Evolutionary conservation across 2,113 vertebrate species (phyloP), one percentile per base, ranked within the genome.

Genomic region (Vimba vimba): DNA sequence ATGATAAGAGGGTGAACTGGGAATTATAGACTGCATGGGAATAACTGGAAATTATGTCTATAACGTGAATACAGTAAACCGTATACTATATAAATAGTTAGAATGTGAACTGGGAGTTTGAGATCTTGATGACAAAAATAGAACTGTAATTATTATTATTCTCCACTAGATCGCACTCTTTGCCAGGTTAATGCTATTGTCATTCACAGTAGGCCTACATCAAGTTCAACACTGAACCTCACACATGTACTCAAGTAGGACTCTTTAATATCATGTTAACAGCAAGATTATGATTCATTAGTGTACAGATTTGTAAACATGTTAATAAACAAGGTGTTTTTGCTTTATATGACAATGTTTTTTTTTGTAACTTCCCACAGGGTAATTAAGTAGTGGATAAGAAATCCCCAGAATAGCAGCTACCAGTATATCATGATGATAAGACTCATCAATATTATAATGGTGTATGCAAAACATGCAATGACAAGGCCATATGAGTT

Each of bases 101-200:
- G 19, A 71, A 39, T 36, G 66, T 36, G 8, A 71, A 23, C 19
- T 71, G 2, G 9, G 19, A 23, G 33, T 23, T 43, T 12, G 4
- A 71, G 10, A 71, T 19, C 2, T 21, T 21, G 33, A 15, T 10
- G 11, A 12, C 6, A 59, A 60, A 60, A 43, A n/a, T 23, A 25
- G 6, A 25, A 62, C 57, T 62, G 36, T 79, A 79, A 25, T 33
- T 25, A 25, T 8, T 43, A 27, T 39, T 47, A 25, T 45, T 64
- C 33, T n/a, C 84, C 87, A 79, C 50, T 83, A 88, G 87, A 79
- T 39, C 23, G 43, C 39, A 13, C 23, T n/a, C 27, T 79, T 52
- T 45, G 17, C 39, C 15, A 71, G 11, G 4, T 39, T 30, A 52
- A 45, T 6, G 8, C 5, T 6, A 27, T 43, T 71, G 36, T 71